Percentiles rank a stretch among this genome's conserved stretches.
phyloP scores from a whole-genome alignment of 2,113 vertebrate genomes.

The Oncorhynchus clarkii region DNA sequence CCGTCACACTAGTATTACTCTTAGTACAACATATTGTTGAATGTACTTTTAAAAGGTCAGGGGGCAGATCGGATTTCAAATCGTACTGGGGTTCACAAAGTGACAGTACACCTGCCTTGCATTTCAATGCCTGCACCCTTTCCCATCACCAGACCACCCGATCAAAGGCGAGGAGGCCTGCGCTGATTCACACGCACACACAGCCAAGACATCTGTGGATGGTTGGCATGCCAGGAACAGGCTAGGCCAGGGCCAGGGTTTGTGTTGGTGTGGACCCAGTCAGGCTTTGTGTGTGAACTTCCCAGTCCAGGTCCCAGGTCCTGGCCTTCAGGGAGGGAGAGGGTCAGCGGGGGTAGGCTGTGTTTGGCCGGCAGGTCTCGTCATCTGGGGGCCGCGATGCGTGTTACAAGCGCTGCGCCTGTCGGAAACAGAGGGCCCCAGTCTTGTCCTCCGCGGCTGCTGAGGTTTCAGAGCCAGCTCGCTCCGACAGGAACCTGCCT shows the following conservation, averaged over 20 bases:
- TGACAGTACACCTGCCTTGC: conserved; percentile 56
- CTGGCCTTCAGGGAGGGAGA: conserved; percentile 30
- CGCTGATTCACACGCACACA: conserved; percentile 52
- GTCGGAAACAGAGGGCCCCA: conserved; percentile 23
- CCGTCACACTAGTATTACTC: too few species aligned
- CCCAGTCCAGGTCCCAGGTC: conserved; percentile 6
- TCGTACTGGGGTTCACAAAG: conserved; percentile 33
- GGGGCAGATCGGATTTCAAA: conserved; percentile 46
- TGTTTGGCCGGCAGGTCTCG: conserved; percentile 49
- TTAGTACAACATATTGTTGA: too few species aligned
- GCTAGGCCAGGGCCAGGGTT: background rate
- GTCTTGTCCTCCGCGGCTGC: conserved; percentile 14
- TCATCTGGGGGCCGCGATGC: conserved; percentile 37
- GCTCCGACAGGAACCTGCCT: conserved; percentile 22
- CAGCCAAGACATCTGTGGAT: conserved; percentile 72
- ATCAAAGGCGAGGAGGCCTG: conserved; percentile 51
- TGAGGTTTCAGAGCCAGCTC: conserved; percentile 26
- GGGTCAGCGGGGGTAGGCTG: conserved; percentile 14
- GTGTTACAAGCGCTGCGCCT: conserved; percentile 43
- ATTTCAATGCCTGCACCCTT: conserved; percentile 46
- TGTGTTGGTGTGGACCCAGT: background rate
- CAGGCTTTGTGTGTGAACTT: background rate
- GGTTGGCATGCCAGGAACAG: conserved; percentile 43
- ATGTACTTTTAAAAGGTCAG: conserved; percentile 29
- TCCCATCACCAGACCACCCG: conserved; percentile 49